Evolutionary conservation across 2,797 vertebrate genomes (phyloP), one percentile per base, ranked within the genome.

Genomic region (Coendou prehensilis): DNA sequence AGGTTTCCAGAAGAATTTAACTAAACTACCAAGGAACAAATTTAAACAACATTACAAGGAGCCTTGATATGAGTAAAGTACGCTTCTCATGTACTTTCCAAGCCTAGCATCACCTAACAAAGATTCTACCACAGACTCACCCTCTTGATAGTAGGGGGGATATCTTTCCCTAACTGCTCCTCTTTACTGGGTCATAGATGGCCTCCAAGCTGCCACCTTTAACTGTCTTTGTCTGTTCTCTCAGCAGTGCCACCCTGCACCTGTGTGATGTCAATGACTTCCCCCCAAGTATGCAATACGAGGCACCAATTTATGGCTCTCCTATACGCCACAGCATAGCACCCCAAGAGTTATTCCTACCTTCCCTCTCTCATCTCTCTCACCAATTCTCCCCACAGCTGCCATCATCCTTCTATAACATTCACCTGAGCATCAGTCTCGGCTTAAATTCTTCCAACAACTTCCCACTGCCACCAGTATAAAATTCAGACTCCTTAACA

Each of bases 1-100:
- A 67, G 63, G 33, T 89, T 78, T 95, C 47, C 57, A n/a, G 56
- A 83, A n/a, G 61, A n/a, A 87, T 64, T 47, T 89, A 89, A 73
- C 20, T 14, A 69, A 64, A 92, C 30, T 28, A 28, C 57, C 52
- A 47, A 95, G 64, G 23, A 89, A 71, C 20, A 30, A 30, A 69
- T 37, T 54, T 79, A 85, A 94, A 78, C 17, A 67, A 41, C 15
- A 23, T 30, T 54, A 26, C 54, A 61, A 91, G 33, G 67, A 78
- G 14, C 14, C 41, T 9, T 47, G 33, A 88, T 17, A 22, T 41
- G 75, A 69, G 59, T 63, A 85, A 57, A 22, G 28, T 4, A 30
- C 30, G 23, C 50, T 84, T 59, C 41, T 83, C 9, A 2, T 3
- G 56, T 37, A 37, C 20, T 91, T n/a, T 59, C 63, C 15, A 6